Base-by-base conservation (phyloP, 2,888 invertebrate species). In the Perdita meconis region DNA sequence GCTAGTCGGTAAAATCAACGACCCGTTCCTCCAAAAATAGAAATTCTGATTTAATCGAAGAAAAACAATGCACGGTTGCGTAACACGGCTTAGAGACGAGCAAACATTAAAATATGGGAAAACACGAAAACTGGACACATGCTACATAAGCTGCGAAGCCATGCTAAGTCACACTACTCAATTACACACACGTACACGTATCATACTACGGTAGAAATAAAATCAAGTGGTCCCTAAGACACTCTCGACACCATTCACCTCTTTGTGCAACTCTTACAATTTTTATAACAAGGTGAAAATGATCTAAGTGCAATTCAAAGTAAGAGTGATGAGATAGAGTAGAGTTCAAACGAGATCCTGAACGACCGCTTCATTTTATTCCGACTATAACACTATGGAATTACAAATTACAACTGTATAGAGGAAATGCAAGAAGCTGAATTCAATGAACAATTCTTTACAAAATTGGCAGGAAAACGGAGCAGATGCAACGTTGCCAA, bases 71-170 rank as follows among this genome's bases (percentile, higher is more conserved):
- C 36, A 53, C 60, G 40, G 53, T n/a, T 19, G 73, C 16, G 19
- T 34, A 6, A 51, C 1, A 13, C 4, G 10, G 34, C 10, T n/a
- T 24, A 44, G 8, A 26, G 19, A 63, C 19, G n/a, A n/a, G n/a
- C n/a, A n/a, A n/a, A 63, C 10, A 16, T n/a, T 38, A 34, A 30
- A 8, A 36, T 22, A 24, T 1, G 40, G 22, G 44, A n/a, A 8
- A 19, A 63, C 42, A 34, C 4, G 16, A 42, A 30, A 44, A 60
- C 57, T 36, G 36, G 63, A 71, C 63, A 57, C 68, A 67, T 75
- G 64, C 77, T 59, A 38, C 19, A 60, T 22, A 82, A 82, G 59
- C 81, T 57, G 77, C 42, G 51, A 65, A 71, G 70, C 56, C 67
- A 77, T 80, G 83, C 65, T 56, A 42, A 69, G 56, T 67, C 42